phyloP scores from a whole-genome alignment of 2,888 invertebrate genomes.

The Archaeoteleia sp. region DNA sequence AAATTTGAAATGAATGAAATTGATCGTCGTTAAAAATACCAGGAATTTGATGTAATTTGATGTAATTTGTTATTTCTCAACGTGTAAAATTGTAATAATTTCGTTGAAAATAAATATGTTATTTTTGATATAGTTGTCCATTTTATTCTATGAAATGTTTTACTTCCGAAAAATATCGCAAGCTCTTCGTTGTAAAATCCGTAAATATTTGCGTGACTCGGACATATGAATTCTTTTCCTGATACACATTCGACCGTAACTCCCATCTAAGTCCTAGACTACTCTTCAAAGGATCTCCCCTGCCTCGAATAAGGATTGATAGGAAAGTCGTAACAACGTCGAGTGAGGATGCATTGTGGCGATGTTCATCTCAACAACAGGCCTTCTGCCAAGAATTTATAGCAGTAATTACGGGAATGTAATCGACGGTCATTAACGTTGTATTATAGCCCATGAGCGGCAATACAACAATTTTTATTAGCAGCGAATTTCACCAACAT shows the following conservation, averaged over 20 bases:
- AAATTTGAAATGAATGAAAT: no score
- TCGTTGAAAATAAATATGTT: no score
- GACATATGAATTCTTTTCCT: conserved; percentile 33
- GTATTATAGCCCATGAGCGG: conserved; percentile 65
- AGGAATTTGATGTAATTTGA: no score
- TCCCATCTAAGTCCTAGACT: conserved; percentile 48
- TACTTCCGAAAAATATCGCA: not conserved
- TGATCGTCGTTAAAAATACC: no score
- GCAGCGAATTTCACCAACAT: conserved; percentile 56
- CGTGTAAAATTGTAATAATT: no score
- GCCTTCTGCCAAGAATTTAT: conserved; percentile 65
- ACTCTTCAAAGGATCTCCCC: conserved; percentile 43
- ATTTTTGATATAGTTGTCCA: no score
- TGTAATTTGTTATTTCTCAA: no score
- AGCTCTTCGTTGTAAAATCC: conserved; percentile 1
- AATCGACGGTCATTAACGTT: conserved; percentile 71
- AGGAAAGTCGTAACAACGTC: conserved; percentile 62
- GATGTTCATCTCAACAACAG: conserved; percentile 52
- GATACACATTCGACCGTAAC: conserved; percentile 38
- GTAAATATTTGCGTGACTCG: conserved; percentile 31
- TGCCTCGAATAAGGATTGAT: conserved; percentile 53
- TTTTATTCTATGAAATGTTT: no score
- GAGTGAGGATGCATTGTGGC: conserved; percentile 64
- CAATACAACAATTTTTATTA: conserved; percentile 68
- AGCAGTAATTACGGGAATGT: conserved; percentile 69